Evolutionary conservation across 2,113 vertebrate species (phyloP).

Genomic region (Prietella phreatophila): DNA sequence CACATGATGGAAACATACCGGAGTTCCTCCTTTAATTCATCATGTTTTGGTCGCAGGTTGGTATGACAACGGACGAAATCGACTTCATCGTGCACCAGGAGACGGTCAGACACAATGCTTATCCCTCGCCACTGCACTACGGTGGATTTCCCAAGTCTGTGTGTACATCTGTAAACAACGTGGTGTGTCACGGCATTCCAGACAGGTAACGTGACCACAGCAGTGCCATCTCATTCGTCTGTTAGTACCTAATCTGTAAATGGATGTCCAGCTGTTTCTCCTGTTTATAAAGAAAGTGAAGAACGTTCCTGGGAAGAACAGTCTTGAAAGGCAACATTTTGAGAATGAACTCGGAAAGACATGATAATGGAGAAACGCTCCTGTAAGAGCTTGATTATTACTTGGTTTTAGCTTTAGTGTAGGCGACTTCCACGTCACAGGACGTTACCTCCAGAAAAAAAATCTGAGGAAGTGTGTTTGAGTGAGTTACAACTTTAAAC

Average conservation of each 20-base stretch:
- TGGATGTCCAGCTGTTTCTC: neutral
- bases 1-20: neutral
- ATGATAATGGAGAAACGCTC: neutral
- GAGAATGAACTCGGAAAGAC: neutral
- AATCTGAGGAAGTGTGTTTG: neutral
- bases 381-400: neutral
- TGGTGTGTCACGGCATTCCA: slow-evolving; percentile 97
- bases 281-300: neutral
- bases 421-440: neutral
- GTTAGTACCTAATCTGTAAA: neutral
- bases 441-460: neutral
- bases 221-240: slow-evolving; percentile 54
- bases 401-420: neutral
- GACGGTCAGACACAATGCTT: slow-evolving; percentile 87
- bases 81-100: slow-evolving; percentile 94
- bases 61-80: slow-evolving; percentile 97
- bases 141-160: slow-evolving; percentile 96
- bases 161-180: slow-evolving; percentile 98
- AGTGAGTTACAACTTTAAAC: neutral
- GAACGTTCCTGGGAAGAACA: neutral
- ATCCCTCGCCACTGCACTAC: slow-evolving; percentile 94
- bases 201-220: slow-evolving; percentile 83
- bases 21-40: slow-evolving; percentile 9
- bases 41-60: slow-evolving; percentile 76
- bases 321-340: neutral